These are phyloP conservation scores for Puffinus mauretanicus DNA, from an alignment of 2,113 vertebrate species.

Conservation along the genomic window DNA sequence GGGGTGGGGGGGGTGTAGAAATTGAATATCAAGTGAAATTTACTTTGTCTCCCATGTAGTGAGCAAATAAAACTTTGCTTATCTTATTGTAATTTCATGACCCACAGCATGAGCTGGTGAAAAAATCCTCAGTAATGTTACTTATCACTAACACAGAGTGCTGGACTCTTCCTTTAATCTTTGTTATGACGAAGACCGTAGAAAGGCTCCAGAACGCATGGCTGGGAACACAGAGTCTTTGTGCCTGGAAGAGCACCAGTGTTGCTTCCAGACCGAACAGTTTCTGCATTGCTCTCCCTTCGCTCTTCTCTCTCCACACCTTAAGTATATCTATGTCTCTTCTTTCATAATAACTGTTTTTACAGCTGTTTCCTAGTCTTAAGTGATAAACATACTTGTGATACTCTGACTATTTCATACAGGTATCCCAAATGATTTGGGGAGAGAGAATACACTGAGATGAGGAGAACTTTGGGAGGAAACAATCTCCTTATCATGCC, in stretches of 20 bases:
- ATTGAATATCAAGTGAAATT: background rate
- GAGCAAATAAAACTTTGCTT: background rate
- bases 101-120: background rate
- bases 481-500: background rate
- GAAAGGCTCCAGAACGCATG: background rate
- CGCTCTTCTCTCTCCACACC: background rate
- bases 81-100: background rate
- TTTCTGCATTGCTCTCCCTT: background rate
- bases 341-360: background rate
- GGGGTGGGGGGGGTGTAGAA: background rate
- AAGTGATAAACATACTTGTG: background rate
- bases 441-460: background rate
- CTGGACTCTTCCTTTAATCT: background rate
- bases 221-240: background rate
- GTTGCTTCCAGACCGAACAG: background rate
- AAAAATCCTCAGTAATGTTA: background rate
- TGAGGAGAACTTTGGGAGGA: background rate
- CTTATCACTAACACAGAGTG: background rate
- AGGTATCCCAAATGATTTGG: background rate
- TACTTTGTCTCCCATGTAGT: background rate
- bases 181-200: too few species aligned
- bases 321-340: rapidly evolving
- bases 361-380: background rate
- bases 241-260: background rate
- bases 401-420: background rate